Evolutionary conservation across 2,113 vertebrate genomes (phyloP).

Genomic region (Amia ocellicauda): DNA sequence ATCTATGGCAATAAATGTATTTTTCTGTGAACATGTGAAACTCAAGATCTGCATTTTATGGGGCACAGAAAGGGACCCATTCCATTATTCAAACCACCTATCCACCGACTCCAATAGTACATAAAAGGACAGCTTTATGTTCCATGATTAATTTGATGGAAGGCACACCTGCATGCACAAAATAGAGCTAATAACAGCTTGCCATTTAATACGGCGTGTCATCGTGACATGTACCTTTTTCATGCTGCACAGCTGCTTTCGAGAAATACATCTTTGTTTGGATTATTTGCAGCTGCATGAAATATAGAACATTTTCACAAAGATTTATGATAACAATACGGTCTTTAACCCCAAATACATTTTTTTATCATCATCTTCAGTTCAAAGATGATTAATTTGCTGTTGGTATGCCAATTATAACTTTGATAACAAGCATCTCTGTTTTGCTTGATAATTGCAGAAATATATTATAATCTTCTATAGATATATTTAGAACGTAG

Average conservation of each 20-base stretch:
- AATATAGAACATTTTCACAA: too few relatives aligned
- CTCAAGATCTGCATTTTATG: neutral
- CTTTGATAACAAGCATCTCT: too few relatives aligned
- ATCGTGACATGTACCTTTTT: neutral
- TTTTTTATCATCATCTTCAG: too few relatives aligned
- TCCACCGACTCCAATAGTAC: neutral
- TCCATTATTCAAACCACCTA: neutral
- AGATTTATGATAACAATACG: too few relatives aligned
- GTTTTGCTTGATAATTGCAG: too few relatives aligned
- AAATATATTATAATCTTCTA: too few relatives aligned
- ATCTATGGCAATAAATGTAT: neutral
- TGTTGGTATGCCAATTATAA: too few relatives aligned
- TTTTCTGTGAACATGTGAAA: neutral
- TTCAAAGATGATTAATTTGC: too few relatives aligned
- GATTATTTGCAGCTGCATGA: neutral
- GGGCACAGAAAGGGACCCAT: neutral
- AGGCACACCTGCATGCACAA: conserved; percentile 5
- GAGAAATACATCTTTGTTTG: neutral
- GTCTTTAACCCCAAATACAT: too few relatives aligned
- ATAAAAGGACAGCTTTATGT: neutral
- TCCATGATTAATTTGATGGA: neutral
- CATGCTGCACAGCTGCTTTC: neutral
- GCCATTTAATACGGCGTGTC: neutral
- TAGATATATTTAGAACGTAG: neutral
- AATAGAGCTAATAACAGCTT: neutral